Conservation (phyloP, 2,797 vertebrate genomes). For the Pelochelys cantorii region DNA sequence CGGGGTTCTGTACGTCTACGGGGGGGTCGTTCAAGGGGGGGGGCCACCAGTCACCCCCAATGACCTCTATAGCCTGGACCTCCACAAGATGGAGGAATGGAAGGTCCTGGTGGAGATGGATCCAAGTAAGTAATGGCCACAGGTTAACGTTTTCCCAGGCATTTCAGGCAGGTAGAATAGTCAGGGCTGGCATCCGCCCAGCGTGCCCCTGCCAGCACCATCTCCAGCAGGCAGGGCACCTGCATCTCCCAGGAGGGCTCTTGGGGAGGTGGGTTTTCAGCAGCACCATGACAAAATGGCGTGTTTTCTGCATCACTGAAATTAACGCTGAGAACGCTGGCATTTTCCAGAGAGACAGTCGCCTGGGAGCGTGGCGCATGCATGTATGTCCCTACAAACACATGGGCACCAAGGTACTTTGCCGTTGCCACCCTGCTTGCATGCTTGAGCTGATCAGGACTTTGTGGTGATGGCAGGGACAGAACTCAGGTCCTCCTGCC, state of each 20-base stretch:
- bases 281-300: neutral
- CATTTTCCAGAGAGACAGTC: neutral
- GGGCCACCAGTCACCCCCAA: constrained; percentile 92
- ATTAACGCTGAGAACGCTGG: neutral
- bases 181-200: too few species aligned
- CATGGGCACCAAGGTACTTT: neutral
- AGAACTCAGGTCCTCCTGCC: neutral
- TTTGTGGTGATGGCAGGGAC: neutral
- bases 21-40: constrained; percentile 98
- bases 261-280: neutral
- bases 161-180: neutral
- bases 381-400: too few species aligned
- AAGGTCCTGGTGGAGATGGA: constrained; percentile 92
- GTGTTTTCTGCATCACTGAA: neutral
- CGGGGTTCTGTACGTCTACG: constrained; percentile 90
- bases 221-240: neutral
- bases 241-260: neutral
- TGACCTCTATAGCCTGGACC: constrained; percentile 93
- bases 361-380: neutral
- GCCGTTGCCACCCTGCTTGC: neutral
- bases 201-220: neutral
- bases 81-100: constrained; percentile 95
- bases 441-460: neutral
- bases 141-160: neutral
- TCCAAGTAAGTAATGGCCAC: constrained; percentile 79